Percentiles rank a stretch among this genome's conserved stretches.
phyloP scores from a whole-genome alignment of 2,797 vertebrate genomes.

The Eptatretus atami region DNA sequence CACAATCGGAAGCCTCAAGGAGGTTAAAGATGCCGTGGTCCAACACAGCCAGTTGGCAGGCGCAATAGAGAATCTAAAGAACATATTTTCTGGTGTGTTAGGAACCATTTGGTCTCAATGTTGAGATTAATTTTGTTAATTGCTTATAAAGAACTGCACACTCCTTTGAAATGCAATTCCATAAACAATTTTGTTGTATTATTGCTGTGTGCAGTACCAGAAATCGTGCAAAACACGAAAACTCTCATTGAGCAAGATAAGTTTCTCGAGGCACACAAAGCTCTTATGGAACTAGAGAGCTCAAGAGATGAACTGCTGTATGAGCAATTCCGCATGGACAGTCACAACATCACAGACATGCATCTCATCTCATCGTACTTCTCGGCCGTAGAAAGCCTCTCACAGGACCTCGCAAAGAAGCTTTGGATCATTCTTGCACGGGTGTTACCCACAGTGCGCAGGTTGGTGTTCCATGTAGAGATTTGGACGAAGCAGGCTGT shows the following conservation, averaged over 20 bases:
- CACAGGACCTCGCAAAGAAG: slow-evolving; percentile 67
- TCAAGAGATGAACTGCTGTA: slow-evolving; percentile 84
- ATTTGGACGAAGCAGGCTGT: neutral
- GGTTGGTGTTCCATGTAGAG: neutral
- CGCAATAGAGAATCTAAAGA: slow-evolving; percentile 89
- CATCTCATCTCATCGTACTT: slow-evolving; percentile 63
- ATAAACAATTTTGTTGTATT: slow-evolving; percentile 6
- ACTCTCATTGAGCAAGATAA: slow-evolving; percentile 54
- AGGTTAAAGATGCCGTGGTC: slow-evolving; percentile 76
- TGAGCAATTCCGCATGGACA: slow-evolving; percentile 86
- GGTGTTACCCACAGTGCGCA: slow-evolving; percentile 43
- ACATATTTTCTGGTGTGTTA: slow-evolving; percentile 59
- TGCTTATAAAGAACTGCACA: neutral
- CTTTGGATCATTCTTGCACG: slow-evolving; percentile 86
- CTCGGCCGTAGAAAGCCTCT: slow-evolving; percentile 48
- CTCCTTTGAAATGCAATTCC: neutral
- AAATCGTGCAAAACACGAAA: slow-evolving; percentile 54
- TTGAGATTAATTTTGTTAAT: neutral
- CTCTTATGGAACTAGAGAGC: slow-evolving; percentile 76
- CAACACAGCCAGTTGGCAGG: slow-evolving; percentile 87
- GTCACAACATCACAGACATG: slow-evolving; percentile 65
- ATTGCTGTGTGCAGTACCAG: slow-evolving; percentile 27
- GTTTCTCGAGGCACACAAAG: slow-evolving; percentile 56
- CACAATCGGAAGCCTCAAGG: slow-evolving; percentile 70
- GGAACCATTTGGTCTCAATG: neutral